A percentile compares a stretch with the other conserved stretches of the same genome.
Evolutionary conservation across 2,797 vertebrate species (phyloP).

Genomic region (Helicolenus hilgendorfi): DNA sequence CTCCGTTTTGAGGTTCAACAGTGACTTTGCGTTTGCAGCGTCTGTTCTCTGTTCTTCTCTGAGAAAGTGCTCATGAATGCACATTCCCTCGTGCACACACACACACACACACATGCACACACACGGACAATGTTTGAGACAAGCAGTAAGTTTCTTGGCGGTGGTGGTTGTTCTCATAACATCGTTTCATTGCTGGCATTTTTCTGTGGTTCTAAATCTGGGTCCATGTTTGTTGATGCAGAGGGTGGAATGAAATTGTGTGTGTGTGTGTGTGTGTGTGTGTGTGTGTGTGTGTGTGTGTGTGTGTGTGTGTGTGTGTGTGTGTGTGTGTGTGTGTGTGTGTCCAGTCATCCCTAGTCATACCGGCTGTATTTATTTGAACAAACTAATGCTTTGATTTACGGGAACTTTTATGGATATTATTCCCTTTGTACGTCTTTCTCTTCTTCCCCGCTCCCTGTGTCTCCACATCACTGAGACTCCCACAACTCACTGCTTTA

Average conservation of each 20-base stretch:
- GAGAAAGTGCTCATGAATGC: conserved; percentile 25
- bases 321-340: conserved; percentile 4
- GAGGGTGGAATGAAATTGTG: conserved; percentile 65
- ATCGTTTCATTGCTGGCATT: conserved; percentile 81
- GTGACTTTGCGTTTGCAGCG: conserved; percentile 52
- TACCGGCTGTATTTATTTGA: conserved; percentile 70
- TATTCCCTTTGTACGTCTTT: conserved; percentile 29
- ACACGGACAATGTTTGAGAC: conserved; percentile 7
- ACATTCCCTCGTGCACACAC: background rate
- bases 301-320: conserved; percentile 24
- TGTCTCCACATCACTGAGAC: background rate
- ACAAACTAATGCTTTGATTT: conserved; percentile 60
- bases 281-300: conserved; percentile 24
- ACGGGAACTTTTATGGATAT: conserved; percentile 45
- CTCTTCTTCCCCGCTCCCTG: background rate
- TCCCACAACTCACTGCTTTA: conserved; percentile 9
- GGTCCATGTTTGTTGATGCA: conserved; percentile 81
- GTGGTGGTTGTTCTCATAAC: conserved; percentile 79
- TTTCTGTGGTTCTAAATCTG: conserved; percentile 82
- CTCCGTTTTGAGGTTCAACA: conserved; percentile 48
- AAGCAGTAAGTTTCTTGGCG: conserved; percentile 55
- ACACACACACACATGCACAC: conserved; percentile 14
- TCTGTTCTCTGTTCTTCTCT: conserved; percentile 48
- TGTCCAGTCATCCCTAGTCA: conserved; percentile 52
- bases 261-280: background rate